Percentiles rank a stretch among this genome's conserved stretches.
Evolutionary conservation across 2,113 vertebrate genomes (phyloP).

Genomic region (Zosterops borbonicus): DNA sequence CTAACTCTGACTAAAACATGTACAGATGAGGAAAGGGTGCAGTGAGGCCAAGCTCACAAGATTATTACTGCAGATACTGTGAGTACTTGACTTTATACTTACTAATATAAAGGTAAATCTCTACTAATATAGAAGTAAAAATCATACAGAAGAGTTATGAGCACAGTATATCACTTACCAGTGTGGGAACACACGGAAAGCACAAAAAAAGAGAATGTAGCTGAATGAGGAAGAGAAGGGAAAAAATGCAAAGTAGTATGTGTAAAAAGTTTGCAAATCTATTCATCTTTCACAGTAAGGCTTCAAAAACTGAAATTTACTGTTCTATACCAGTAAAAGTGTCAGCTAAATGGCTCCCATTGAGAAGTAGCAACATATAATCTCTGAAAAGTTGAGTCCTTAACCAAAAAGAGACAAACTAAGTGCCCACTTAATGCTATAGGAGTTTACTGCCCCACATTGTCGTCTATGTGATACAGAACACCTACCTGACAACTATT

Average conservation of each 20-base stretch:
- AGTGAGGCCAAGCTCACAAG: neutral
- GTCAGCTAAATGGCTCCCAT: neutral
- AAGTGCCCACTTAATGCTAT: neutral
- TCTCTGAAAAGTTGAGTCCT: neutral
- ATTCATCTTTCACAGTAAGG: neutral
- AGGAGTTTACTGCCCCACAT: neutral
- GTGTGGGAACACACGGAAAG: neutral
- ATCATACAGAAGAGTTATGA: neutral
- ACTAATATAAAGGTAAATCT: neutral
- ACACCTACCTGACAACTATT: neutral
- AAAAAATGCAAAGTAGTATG: neutral
- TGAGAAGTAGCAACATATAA: neutral
- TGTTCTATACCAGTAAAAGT: neutral
- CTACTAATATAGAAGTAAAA: neutral
- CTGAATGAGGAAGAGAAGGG: neutral
- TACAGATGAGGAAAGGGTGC: fast-evolving
- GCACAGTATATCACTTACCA: neutral
- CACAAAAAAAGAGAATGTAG: neutral
- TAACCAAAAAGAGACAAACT: neutral
- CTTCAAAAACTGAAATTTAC: neutral
- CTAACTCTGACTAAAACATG: neutral
- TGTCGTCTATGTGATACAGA: neutral
- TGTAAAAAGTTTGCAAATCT: neutral
- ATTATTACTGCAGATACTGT: neutral
- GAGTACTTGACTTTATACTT: neutral